Percentiles rank a stretch among this genome's conserved stretches.
Conservation (phyloP, 2,888 invertebrate genomes). For the Crocallis elinguaria region DNA sequence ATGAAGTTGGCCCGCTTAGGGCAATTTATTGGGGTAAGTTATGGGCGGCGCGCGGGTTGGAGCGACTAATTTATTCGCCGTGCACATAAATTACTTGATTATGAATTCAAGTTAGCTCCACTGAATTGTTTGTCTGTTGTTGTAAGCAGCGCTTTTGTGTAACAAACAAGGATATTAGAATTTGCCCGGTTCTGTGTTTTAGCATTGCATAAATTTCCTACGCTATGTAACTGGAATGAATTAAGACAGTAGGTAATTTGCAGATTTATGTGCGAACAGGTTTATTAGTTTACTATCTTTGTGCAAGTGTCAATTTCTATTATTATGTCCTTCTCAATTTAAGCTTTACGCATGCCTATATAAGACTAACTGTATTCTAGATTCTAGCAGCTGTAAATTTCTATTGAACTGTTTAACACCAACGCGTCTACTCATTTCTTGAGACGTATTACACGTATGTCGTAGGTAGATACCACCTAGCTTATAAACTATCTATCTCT, state of each 20-base stretch:
- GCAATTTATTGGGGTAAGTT: slow-evolving; percentile 85
- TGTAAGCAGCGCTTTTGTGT: slow-evolving; percentile 78
- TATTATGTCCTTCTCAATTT: slow-evolving; percentile 9
- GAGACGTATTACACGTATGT: not conserved
- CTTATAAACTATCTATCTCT: slow-evolving; percentile 13
- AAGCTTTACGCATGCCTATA: not conserved
- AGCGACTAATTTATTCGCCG: slow-evolving; percentile 84
- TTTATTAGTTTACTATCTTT: slow-evolving; percentile 24
- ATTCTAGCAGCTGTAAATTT: no score
- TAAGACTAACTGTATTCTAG: not conserved
- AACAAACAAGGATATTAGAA: slow-evolving; percentile 78
- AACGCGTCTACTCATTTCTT: not conserved
- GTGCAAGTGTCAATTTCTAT: slow-evolving; percentile 28
- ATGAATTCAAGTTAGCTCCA: slow-evolving; percentile 84
- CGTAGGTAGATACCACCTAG: not conserved
- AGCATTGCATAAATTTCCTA: slow-evolving; percentile 51
- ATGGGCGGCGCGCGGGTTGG: slow-evolving; percentile 82
- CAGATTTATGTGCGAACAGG: slow-evolving; percentile 37
- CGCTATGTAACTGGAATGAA: slow-evolving; percentile 37
- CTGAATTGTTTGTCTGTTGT: slow-evolving; percentile 82
- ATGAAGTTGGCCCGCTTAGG: slow-evolving; percentile 84
- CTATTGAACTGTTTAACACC: slow-evolving; percentile 3
- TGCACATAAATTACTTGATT: slow-evolving; percentile 85
- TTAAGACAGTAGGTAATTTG: slow-evolving; percentile 34
- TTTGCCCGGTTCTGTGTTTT: slow-evolving; percentile 64